Evolutionary conservation across 1,140 invertebrate species (phyloP), one percentile per base, ranked within the genome.

Genomic region (Apis cerana): DNA sequence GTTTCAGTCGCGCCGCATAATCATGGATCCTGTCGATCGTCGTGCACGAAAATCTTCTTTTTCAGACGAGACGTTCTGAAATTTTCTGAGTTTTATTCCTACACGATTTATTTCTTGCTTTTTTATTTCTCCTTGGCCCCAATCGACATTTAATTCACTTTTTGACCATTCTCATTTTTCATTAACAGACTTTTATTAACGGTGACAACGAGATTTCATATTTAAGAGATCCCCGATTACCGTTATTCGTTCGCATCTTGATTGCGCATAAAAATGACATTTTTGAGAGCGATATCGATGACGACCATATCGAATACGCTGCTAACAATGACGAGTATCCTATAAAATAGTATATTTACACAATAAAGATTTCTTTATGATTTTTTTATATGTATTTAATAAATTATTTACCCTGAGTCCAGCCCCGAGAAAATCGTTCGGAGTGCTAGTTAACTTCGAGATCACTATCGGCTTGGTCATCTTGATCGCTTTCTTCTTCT

Each of bases 361-460:
- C 1, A 11, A 58, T 9, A 43, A 13, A 33, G 2, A 15, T 43
- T 43, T 43, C 19, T 33, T n/a, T 48, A 48, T 33, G 33, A 33
- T 33, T 33, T 33, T 33, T 33, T 33, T 33, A 33, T 23, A 15
- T 10, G 9, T 27, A 17, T n/a, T 43, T 48, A 17, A 48, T 12
- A 50, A 77, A 17, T 52, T 59, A 88, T 82, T 68, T 89, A 93
- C 90, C 90, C 90, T 89, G 89, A 93, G 90, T 92, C 89, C 90
- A 92, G 87, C 90, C 86, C 86, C 84, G 80, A 84, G 83, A 87
- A 78, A 65, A 65, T 91, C 84, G 86, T 90, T 89, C 88, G 89
- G 88, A 74, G 85, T 92, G 93, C 93, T 94, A 94, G 93, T 94
- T 94, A 89, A 93, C 90, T 85, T 94, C 94, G 82, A 94, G 90